Evolutionary conservation across 2,888 invertebrate species (phyloP).

Genomic region (Sthenelais limicola): DNA sequence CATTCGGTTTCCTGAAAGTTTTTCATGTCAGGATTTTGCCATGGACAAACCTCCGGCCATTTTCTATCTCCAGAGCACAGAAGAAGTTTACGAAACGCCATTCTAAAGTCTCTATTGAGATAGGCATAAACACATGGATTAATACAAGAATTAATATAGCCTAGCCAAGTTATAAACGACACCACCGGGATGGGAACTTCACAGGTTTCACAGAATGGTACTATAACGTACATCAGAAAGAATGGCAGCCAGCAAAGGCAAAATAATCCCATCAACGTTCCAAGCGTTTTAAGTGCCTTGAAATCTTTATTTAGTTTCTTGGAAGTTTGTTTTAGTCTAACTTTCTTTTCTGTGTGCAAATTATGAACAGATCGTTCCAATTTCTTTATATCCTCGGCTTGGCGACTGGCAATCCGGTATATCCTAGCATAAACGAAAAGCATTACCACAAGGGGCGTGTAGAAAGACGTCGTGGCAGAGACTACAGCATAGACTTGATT

Average conservation of each 20-base stretch:
- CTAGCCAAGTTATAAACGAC: constrained; percentile 60
- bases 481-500: constrained; percentile 66
- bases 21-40: not conserved
- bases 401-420: constrained; percentile 61
- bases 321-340: constrained; percentile 38
- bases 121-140: constrained; percentile 62
- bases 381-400: constrained; percentile 60
- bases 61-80: constrained; percentile 27
- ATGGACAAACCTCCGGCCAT: not conserved
- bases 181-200: constrained; percentile 51
- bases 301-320: constrained; percentile 49
- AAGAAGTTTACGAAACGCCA: constrained; percentile 52
- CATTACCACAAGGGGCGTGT: constrained; percentile 66
- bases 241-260: constrained; percentile 57
- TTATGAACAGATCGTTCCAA: constrained; percentile 55
- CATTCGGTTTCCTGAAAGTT: constrained; percentile 6
- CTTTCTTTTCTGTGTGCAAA: not conserved
- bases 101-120: constrained; percentile 57
- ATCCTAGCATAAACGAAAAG: constrained; percentile 64
- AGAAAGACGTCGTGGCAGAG: constrained; percentile 66
- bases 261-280: constrained; percentile 57
- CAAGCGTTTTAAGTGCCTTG: constrained; percentile 57
- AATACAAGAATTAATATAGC: constrained; percentile 59
- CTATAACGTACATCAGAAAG: constrained; percentile 56
- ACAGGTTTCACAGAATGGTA: constrained; percentile 55